Conservation (phyloP, 1,140 invertebrate genomes). For the Hetaerina americana region DNA sequence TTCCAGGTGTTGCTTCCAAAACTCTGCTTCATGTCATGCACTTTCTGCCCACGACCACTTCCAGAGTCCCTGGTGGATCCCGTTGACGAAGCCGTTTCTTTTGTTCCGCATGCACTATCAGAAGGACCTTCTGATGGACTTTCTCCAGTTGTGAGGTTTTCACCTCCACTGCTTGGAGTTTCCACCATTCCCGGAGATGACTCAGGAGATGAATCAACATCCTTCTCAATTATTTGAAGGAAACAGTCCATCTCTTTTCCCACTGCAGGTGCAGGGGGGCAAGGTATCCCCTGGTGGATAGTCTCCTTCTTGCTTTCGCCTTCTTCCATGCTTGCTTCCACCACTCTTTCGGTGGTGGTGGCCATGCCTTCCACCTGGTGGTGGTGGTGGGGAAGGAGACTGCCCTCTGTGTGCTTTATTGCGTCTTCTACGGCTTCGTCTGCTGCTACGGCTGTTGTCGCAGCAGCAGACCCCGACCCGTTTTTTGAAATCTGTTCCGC, state of each 20-base stretch:
- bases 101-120: neutral
- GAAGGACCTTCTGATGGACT: neutral
- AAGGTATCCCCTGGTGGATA: slow-evolving; percentile 2
- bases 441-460: slow-evolving; percentile 19
- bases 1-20: slow-evolving; percentile 55
- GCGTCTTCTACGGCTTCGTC: slow-evolving; percentile 10
- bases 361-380: neutral
- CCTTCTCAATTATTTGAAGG: neutral
- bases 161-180: neutral
- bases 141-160: neutral
- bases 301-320: slow-evolving; percentile 9
- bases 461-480: slow-evolving; percentile 38
- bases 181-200: neutral
- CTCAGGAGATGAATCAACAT: neutral
- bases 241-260: neutral
- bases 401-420: neutral
- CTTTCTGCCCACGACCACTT: neutral
- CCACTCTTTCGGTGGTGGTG: slow-evolving; percentile 19
- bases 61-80: neutral
- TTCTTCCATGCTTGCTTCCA: slow-evolving; percentile 19
- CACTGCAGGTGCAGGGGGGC: slow-evolving; percentile 9
- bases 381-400: neutral
- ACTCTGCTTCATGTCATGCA: slow-evolving; percentile 30
- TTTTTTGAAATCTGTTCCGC: slow-evolving; percentile 33
- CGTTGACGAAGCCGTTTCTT: neutral